Conservation (phyloP, 2,797 vertebrate species). For the Coluber constrictor region DNA sequence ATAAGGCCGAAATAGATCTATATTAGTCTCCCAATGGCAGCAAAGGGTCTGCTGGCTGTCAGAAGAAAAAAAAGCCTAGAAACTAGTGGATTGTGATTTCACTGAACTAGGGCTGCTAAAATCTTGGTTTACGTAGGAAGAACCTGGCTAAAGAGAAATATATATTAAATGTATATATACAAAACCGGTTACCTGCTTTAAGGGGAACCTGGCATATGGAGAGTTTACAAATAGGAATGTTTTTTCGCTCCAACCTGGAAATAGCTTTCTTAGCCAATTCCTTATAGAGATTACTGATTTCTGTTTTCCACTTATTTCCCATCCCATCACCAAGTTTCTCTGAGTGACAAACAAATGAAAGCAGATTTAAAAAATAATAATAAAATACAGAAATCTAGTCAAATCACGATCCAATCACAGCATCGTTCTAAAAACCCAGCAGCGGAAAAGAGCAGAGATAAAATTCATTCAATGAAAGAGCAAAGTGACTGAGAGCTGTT, state of each 20-base stretch:
- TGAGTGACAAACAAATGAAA: neutral
- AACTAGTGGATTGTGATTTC: no score
- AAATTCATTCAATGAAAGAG: neutral
- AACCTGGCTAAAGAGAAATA: no score
- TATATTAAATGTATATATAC: no score
- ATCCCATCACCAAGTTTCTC: neutral
- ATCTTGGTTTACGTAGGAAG: no score
- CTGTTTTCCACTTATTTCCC: neutral
- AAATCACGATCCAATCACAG: neutral
- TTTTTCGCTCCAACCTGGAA: neutral
- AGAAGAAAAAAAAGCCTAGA: no score
- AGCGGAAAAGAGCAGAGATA: neutral
- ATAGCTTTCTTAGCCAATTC: neutral
- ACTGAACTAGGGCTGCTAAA: no score
- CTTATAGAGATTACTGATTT: neutral
- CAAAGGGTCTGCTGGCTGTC: no score
- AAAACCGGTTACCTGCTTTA: neutral
- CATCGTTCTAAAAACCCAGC: neutral
- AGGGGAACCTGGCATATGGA: neutral
- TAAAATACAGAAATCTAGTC: neutral
- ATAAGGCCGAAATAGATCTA: no score
- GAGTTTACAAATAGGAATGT: neutral
- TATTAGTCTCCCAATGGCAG: no score
- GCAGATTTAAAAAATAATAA: neutral
- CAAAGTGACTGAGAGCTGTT: neutral